Evolutionary conservation across 2,888 invertebrate genomes (phyloP).

Genomic region (Ornithoptera priamus): DNA sequence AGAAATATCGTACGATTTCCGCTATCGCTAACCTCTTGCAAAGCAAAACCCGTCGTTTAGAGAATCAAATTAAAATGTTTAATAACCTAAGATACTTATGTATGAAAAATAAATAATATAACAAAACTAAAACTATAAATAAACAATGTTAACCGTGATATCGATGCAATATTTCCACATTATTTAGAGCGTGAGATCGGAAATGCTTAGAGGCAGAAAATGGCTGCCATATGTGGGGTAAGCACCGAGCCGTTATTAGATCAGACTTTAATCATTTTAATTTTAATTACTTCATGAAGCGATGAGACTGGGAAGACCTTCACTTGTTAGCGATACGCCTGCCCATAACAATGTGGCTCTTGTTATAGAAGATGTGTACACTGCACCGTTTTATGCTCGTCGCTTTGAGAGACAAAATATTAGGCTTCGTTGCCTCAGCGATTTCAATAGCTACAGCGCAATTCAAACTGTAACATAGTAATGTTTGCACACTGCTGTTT

Average conservation of each 20-base stretch:
- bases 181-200: constrained; percentile 26
- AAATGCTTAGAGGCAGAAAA: constrained; percentile 9
- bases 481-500: no score
- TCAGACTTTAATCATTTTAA: constrained; percentile 12
- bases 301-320: no score
- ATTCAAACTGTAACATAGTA: no score
- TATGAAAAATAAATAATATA: constrained; percentile 20
- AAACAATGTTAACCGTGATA: constrained; percentile 17
- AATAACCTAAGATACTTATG: neutral
- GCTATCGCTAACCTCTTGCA: no score
- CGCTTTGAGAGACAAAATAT: no score
- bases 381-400: no score
- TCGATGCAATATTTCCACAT: constrained; percentile 6
- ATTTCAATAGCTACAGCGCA: no score
- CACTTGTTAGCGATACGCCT: neutral
- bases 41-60: no score
- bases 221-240: constrained; percentile 9
- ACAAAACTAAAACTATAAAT: constrained; percentile 25
- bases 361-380: neutral
- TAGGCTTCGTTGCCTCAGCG: no score
- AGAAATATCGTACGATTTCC: no score
- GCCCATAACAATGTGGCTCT: constrained; percentile 5
- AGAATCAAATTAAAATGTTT: no score
- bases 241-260: constrained; percentile 24
- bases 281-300: constrained; percentile 9